These are phyloP conservation scores for Fragum sueziense DNA, from an alignment of 2,888 invertebrate species.

Conservation along the genomic window DNA sequence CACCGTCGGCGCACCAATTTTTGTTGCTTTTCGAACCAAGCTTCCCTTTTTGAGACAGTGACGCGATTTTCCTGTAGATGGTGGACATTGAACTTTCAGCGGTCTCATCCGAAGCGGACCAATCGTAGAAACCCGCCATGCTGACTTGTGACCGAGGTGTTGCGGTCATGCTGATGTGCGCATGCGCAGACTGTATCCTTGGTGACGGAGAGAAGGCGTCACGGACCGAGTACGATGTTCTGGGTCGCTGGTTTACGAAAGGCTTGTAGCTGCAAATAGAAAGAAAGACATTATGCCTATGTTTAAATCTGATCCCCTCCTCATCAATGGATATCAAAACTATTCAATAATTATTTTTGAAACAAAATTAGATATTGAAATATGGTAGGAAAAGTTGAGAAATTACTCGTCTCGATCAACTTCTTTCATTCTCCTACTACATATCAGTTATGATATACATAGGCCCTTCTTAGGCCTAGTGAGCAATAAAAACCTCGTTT, in stretches of 20 bases:
- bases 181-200: constrained; percentile 61
- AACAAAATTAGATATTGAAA: no score
- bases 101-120: constrained; percentile 62
- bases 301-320: no score
- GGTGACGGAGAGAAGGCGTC: constrained; percentile 67
- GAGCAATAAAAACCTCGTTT: no score
- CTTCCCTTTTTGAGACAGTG: constrained; percentile 36
- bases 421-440: no score
- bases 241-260: constrained; percentile 55
- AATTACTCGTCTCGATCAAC: no score
- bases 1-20: constrained; percentile 58
- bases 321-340: no score
- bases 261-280: constrained; percentile 48
- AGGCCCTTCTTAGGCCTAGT: no score
- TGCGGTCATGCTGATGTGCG: constrained; percentile 54
- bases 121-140: constrained; percentile 73
- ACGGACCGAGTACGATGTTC: constrained; percentile 61
- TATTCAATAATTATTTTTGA: no score
- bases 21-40: constrained; percentile 48
- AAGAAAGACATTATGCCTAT: no score
- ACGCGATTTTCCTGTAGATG: constrained; percentile 71
- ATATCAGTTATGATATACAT: no score
- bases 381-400: no score
- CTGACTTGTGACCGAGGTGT: constrained; percentile 68
- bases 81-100: constrained; percentile 65